These are phyloP conservation scores for Napeogenes sylphis DNA, from an alignment of 2,888 invertebrate species.

Conservation along the genomic window DNA sequence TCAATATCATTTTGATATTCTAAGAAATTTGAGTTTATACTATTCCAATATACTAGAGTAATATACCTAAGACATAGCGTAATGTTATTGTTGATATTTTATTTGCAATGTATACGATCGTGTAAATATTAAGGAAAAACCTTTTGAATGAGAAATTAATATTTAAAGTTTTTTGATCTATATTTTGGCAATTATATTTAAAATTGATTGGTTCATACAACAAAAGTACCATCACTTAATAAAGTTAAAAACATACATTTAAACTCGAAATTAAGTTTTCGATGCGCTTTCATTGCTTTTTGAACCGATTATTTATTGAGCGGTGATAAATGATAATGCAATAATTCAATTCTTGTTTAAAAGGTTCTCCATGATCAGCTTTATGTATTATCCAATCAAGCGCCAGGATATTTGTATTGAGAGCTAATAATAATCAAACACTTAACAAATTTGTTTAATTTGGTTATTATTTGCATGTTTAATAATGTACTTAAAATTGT, in stretches of 20 bases:
- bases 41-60: neutral
- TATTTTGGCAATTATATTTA: too few relatives aligned
- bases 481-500: slow-evolving; percentile 3
- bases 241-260: slow-evolving; percentile 61
- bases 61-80: neutral
- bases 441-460: too few relatives aligned
- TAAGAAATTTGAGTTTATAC: neutral
- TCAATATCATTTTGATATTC: slow-evolving; percentile 2
- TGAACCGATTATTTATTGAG: slow-evolving; percentile 67
- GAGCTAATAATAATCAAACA: slow-evolving; percentile 12
- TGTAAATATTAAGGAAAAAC: neutral
- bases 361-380: slow-evolving; percentile 55
- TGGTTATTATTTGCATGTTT: neutral
- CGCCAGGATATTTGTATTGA: neutral
- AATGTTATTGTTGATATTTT: slow-evolving; percentile 4
- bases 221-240: neutral
- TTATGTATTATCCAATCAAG: slow-evolving; percentile 13
- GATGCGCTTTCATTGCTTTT: slow-evolving; percentile 66
- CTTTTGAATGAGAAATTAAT: neutral
- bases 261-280: slow-evolving; percentile 73
- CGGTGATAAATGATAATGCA: slow-evolving; percentile 70
- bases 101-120: slow-evolving; percentile 2
- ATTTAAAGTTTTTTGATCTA: too few relatives aligned
- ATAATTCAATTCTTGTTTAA: slow-evolving; percentile 72
- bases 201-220: too few relatives aligned